phyloP scores from a whole-genome alignment of 1,140 invertebrate genomes.

The Drosophila parabipectinata region DNA sequence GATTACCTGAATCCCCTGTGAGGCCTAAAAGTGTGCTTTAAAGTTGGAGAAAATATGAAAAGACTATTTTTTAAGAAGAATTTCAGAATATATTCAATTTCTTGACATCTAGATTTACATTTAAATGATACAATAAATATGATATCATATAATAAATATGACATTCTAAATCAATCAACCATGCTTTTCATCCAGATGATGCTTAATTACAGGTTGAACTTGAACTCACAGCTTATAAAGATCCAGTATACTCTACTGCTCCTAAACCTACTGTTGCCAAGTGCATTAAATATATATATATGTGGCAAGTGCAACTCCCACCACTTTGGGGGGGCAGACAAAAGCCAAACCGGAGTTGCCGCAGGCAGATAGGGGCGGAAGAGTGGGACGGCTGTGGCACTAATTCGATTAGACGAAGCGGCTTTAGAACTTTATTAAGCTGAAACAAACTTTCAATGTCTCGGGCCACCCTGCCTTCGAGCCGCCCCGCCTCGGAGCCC shows the following conservation, averaged over 20 bases:
- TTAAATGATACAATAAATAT: no score
- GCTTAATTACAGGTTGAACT: no score
- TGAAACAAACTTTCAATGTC: conserved; percentile 42
- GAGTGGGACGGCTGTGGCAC: conserved; percentile 7
- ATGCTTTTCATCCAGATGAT: no score
- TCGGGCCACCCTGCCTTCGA: conserved; percentile 2
- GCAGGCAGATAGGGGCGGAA: conserved; percentile 8
- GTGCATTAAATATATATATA: not conserved
- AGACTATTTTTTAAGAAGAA: no score
- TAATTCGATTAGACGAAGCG: conserved; percentile 45
- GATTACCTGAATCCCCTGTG: no score
- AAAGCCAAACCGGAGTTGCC: conserved; percentile 24
- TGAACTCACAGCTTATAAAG: no score
- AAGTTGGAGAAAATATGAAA: not conserved
- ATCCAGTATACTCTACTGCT: not conserved
- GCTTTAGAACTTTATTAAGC: conserved; percentile 43
- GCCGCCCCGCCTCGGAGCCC: not conserved
- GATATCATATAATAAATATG: no score
- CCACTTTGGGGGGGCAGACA: conserved; percentile 3
- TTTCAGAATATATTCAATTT: no score
- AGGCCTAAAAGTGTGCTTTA: conserved; percentile 24
- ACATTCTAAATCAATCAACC: no score
- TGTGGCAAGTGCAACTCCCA: conserved; percentile 17
- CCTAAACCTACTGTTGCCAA: not conserved
- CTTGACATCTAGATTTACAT: no score